Percentiles rank a stretch among this genome's conserved stretches.
phyloP scores from a whole-genome alignment of 2,797 vertebrate genomes.

The Perdix hodgsoniae region DNA sequence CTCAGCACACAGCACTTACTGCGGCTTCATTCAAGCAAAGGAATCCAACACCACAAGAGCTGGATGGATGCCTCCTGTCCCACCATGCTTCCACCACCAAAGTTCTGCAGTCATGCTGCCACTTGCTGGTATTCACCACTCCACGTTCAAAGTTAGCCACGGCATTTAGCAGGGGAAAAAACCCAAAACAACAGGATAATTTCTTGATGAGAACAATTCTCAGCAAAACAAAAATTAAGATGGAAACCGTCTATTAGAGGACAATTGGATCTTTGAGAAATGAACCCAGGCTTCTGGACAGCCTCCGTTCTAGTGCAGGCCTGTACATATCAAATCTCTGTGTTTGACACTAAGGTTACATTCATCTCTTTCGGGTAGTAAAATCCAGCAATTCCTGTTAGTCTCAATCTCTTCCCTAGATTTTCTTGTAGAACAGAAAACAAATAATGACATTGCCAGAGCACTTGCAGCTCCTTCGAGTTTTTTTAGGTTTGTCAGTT shows the following conservation, averaged over 20 bases:
- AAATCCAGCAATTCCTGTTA: slow-evolving; percentile 7
- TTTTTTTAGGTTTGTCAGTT: background rate
- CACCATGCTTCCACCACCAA: accelerated
- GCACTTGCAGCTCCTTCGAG: background rate
- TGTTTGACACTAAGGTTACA: background rate
- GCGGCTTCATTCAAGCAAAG: background rate
- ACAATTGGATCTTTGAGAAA: background rate
- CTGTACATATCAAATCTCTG: background rate
- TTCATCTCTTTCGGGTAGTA: background rate
- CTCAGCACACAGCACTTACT: background rate
- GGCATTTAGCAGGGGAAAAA: background rate
- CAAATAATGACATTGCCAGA: background rate
- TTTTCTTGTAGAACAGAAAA: background rate
- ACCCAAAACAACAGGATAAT: background rate
- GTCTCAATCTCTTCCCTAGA: background rate
- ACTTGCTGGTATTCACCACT: background rate
- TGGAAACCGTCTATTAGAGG: background rate
- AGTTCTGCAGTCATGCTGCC: background rate
- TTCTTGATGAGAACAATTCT: background rate
- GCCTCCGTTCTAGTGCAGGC: background rate
- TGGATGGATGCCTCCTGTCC: background rate
- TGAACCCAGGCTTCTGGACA: background rate
- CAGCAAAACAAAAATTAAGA: background rate
- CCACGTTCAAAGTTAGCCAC: background rate
- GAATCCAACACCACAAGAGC: background rate